These are phyloP conservation scores for Ametastegia equiseti DNA, from an alignment of 2,888 invertebrate species.

Conservation along the genomic window DNA sequence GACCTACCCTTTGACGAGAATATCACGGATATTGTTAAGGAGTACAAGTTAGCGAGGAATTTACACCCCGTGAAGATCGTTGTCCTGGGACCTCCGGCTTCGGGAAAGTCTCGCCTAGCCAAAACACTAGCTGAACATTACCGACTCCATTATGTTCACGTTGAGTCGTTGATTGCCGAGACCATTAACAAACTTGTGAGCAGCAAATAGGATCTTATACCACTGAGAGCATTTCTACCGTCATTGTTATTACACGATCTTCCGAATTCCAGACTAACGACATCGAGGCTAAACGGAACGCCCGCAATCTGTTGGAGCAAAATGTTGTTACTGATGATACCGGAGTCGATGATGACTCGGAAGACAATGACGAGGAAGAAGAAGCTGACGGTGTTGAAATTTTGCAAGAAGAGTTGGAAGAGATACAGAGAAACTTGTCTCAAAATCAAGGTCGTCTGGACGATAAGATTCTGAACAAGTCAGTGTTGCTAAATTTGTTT, in stretches of 20 bases:
- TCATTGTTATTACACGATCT: neutral
- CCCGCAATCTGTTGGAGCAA: conserved; percentile 57
- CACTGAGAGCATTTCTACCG: neutral
- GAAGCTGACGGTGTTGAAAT: conserved; percentile 66
- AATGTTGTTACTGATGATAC: conserved; percentile 62
- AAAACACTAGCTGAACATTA: conserved; percentile 79
- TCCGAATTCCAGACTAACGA: conserved; percentile 53
- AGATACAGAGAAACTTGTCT: conserved; percentile 71
- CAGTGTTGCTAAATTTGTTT: neutral
- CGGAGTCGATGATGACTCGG: conserved; percentile 60
- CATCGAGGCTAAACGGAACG: conserved; percentile 53
- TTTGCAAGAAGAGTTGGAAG: conserved; percentile 73
- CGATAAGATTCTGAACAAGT: conserved; percentile 74
- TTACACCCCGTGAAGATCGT: conserved; percentile 80
- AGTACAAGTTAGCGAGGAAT: conserved; percentile 76
- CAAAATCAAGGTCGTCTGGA: conserved; percentile 74
- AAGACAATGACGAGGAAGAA: conserved; percentile 65
- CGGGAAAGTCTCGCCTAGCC: conserved; percentile 82
- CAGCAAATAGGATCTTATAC: conserved; percentile 20
- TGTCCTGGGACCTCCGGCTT: conserved; percentile 82
- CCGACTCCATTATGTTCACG: conserved; percentile 79
- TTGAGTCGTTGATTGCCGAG: conserved; percentile 78
- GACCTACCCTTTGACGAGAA: conserved; percentile 77
- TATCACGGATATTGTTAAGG: conserved; percentile 74
- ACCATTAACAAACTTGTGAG: conserved; percentile 79